phyloP scores from a whole-genome alignment of 2,888 invertebrate genomes.

The Theodoxus fluviatilis region DNA sequence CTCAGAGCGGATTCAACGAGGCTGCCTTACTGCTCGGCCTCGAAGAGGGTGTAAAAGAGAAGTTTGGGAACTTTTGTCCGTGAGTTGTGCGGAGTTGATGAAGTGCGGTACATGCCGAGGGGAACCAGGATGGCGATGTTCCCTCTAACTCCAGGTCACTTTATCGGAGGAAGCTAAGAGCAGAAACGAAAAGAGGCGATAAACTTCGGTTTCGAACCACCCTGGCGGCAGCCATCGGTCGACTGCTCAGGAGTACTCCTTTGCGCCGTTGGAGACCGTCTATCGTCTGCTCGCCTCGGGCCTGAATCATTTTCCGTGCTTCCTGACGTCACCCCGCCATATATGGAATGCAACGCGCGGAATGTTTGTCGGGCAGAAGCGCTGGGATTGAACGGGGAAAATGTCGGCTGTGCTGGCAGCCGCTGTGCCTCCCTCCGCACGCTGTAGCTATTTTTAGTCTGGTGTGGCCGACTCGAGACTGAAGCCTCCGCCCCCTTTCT shows the following conservation, averaged over 20 bases:
- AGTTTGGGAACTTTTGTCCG: no score
- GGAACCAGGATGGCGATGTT: no score
- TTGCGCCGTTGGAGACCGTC: neutral
- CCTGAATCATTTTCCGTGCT: conserved; percentile 25
- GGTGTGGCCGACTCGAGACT: no score
- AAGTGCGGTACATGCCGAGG: no score
- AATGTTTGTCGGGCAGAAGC: conserved; percentile 40
- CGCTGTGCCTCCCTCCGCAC: conserved; percentile 35
- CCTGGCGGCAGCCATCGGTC: neutral
- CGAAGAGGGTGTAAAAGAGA: no score
- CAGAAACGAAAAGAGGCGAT: neutral
- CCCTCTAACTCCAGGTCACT: no score
- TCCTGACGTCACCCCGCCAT: conserved; percentile 53
- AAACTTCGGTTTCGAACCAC: neutral
- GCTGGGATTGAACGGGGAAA: conserved; percentile 32
- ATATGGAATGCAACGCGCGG: conserved; percentile 57
- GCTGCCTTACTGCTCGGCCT: no score
- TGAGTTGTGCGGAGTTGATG: no score
- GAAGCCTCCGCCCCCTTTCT: no score
- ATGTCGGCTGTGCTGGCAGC: conserved; percentile 35
- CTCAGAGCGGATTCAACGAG: no score
- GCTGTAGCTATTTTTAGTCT: conserved; percentile 31
- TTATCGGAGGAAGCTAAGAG: neutral
- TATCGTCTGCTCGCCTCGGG: conserved; percentile 14
- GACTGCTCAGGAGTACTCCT: conserved; percentile 21